These are phyloP conservation scores for Platichthys stellatus DNA, from an alignment of 2,113 vertebrate species.

Conservation along the genomic window DNA sequence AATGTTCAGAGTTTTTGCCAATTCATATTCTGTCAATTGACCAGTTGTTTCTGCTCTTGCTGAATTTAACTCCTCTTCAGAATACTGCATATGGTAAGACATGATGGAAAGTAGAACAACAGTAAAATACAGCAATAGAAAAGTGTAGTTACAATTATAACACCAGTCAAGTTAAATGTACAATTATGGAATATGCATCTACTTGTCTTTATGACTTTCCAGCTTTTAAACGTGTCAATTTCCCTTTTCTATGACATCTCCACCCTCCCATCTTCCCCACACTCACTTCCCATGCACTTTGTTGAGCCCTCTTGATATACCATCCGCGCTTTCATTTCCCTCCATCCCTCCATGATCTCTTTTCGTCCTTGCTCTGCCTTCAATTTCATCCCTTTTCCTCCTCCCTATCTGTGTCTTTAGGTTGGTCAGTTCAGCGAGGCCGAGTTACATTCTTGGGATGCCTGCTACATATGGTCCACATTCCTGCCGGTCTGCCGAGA, in stretches of 20 bases:
- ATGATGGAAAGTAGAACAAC: no score
- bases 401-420: slow-evolving; percentile 72
- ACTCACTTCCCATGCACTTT: slow-evolving; percentile 5
- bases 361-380: slow-evolving; percentile 23
- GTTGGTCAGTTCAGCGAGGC: slow-evolving; percentile 85
- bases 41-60: no score
- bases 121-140: no score
- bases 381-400: slow-evolving; percentile 26
- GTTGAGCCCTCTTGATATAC: neutral
- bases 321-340: slow-evolving; percentile 13
- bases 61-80: no score
- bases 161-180: neutral
- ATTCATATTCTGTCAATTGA: no score
- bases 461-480: slow-evolving; percentile 97
- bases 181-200: neutral
- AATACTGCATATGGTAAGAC: no score
- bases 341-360: neutral
- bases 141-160: no score
- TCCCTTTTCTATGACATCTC: neutral
- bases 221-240: neutral
- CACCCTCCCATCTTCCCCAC: neutral
- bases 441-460: slow-evolving; percentile 91
- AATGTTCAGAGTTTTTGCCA: no score
- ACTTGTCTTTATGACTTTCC: neutral
- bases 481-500: slow-evolving; percentile 90